Percentiles rank a stretch among this genome's conserved stretches.
Conservation (phyloP, 2,888 invertebrate species). For the Deroplatys truncata region DNA sequence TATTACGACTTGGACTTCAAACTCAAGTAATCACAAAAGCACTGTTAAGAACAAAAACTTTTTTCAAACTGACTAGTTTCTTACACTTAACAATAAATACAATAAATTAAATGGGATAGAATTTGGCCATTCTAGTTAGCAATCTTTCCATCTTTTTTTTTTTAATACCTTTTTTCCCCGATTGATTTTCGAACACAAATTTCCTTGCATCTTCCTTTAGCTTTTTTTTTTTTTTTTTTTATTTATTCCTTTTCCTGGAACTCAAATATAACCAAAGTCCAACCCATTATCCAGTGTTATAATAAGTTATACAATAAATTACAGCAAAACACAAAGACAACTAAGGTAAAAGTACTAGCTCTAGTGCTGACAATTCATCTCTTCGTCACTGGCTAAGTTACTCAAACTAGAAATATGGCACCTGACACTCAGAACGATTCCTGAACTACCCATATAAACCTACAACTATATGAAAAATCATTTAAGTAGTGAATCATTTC, state of each 20-base stretch:
- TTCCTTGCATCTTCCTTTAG: constrained; percentile 30
- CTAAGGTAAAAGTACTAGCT: constrained; percentile 32
- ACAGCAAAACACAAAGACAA: constrained; percentile 35
- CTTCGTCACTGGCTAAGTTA: constrained; percentile 30
- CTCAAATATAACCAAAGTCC: constrained; percentile 37
- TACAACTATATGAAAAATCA: constrained; percentile 35
- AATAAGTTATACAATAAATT: constrained; percentile 32
- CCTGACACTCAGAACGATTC: constrained; percentile 33
- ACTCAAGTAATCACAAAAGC: constrained; percentile 31
- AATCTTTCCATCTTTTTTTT: constrained; percentile 31
- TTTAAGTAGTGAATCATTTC: constrained; percentile 35
- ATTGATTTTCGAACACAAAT: constrained; percentile 31
- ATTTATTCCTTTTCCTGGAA: constrained; percentile 25
- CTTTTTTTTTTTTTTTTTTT: neutral
- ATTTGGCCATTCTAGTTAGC: constrained; percentile 36
- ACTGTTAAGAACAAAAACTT: constrained; percentile 29
- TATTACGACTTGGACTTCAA: constrained; percentile 28
- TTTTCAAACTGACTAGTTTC: constrained; percentile 32
- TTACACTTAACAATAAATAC: constrained; percentile 34
- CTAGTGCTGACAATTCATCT: constrained; percentile 28
- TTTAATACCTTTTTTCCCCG: neutral
- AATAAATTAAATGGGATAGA: constrained; percentile 35
- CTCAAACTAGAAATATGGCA: constrained; percentile 34
- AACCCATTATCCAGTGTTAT: constrained; percentile 34
- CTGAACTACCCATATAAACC: constrained; percentile 35